Evolutionary conservation across 2,797 vertebrate species (phyloP).

Genomic region (Cryptoprocta ferox): DNA sequence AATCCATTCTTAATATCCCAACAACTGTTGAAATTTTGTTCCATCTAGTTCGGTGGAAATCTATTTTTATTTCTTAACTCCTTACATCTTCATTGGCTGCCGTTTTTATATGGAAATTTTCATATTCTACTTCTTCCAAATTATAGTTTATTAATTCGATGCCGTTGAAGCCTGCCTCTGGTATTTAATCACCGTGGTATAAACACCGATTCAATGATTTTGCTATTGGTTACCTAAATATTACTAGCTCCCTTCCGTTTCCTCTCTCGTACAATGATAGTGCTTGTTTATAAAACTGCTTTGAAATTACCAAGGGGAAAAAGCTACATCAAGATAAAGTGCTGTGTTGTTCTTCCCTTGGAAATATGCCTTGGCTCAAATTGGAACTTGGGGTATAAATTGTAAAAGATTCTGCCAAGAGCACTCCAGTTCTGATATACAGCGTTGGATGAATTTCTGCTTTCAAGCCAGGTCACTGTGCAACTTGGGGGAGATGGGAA

Average conservation of each 20-base stretch:
- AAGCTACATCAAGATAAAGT: slow-evolving; percentile 69
- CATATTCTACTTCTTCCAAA: slow-evolving; percentile 54
- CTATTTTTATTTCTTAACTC: slow-evolving; percentile 63
- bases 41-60: slow-evolving; percentile 46
- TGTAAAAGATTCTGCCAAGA: slow-evolving; percentile 67
- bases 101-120: slow-evolving; percentile 39
- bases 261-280: slow-evolving; percentile 65
- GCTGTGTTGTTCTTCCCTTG: slow-evolving; percentile 71
- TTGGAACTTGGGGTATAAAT: slow-evolving; percentile 69
- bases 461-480: slow-evolving; percentile 28
- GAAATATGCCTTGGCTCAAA: slow-evolving; percentile 70
- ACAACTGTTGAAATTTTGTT: slow-evolving; percentile 47
- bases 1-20: slow-evolving; percentile 60
- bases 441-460: slow-evolving; percentile 45
- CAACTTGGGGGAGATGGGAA: neutral
- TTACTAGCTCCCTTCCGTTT: slow-evolving; percentile 57
- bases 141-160: slow-evolving; percentile 49
- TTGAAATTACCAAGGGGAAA: slow-evolving; percentile 72
- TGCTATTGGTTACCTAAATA: slow-evolving; percentile 66
- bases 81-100: neutral
- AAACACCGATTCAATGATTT: slow-evolving; percentile 45
- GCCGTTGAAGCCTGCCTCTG: neutral
- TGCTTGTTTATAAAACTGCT: slow-evolving; percentile 77
- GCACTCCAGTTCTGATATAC: slow-evolving; percentile 56
- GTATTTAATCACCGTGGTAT: slow-evolving; percentile 11